Evolutionary conservation across 2,888 invertebrate species (phyloP), one percentile per base, ranked within the genome.

Genomic region (Geotrupes spiniger): DNA sequence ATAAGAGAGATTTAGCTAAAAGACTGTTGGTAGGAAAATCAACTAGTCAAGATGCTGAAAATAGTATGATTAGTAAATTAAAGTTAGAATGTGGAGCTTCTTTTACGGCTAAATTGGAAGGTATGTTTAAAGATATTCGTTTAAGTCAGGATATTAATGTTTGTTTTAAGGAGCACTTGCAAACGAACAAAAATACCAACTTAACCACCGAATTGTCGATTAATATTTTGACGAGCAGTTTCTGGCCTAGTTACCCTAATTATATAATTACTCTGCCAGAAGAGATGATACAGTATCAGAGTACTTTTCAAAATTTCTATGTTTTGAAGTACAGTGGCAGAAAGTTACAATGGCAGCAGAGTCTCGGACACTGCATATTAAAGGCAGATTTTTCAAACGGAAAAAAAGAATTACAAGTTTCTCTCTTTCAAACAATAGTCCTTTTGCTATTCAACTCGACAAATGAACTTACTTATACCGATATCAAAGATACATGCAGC

Each of bases 71-170:
- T 16, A 91, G 92, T 11, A 99, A 98, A 73, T 76, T 99, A 57
- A 97, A 97, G 68, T 92, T 94, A 70, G 98, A 99, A 76, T 99
- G 99, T 69, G 99, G 99, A 1, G 92, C 93, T 27, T 94, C 91
- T 1, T 99, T 98, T 73, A 99, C 98, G 0, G 91, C 92, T 54
- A 98, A 98, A 73, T 77, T 99, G 9, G 98, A 99, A 72, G 97
- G 97, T 59, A 99, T 99, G 98, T 98, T 99, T 71, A 96, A 96
- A 69, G 99, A 99, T 64, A 97, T 99, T 89, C 96, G 97, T 69
- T 76, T 97, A 27, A 96, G 96, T 49, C 90, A 92, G 72, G 95
- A 95, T 67, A 89, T 98, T 55, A 95, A 92, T 74, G 83, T 87
- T 56, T 87, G 92, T 5, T 98, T 97, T 75, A 95, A 91, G 73